Percentiles rank a stretch among this genome's conserved stretches.
Conservation (phyloP, 2,113 vertebrate species). For the Zosterops lateralis region DNA sequence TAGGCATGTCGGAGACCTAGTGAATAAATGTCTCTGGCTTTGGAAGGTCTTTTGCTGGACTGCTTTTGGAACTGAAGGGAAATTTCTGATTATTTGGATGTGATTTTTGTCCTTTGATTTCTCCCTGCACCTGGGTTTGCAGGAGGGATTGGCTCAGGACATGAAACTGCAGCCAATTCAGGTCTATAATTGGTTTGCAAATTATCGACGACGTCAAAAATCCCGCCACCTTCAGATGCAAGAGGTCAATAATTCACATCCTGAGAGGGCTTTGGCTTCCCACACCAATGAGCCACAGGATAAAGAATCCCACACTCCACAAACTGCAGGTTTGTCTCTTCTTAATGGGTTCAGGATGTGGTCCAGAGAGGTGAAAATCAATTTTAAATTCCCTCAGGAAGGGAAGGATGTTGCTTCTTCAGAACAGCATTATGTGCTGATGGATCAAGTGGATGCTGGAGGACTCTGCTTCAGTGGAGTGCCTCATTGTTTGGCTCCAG, state of each 20-base stretch:
- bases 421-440: not conserved
- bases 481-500: not conserved
- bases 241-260: not conserved
- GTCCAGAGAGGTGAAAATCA: not conserved
- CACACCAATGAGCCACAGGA: not conserved
- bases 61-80: not conserved
- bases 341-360: not conserved
- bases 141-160: conserved; percentile 58
- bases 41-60: not conserved
- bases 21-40: not conserved
- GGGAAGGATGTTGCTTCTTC: not conserved
- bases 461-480: not conserved
- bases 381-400: not conserved
- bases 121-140: not conserved
- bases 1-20: accelerated
- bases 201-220: conserved; percentile 56
- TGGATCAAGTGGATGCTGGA: not conserved
- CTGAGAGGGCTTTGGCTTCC: not conserved
- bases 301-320: not conserved
- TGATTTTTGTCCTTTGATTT: not conserved
- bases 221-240: accelerated
- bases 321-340: not conserved
- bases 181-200: conserved; percentile 74
- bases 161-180: conserved; percentile 41
- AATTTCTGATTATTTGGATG: not conserved